Evolutionary conservation across 2,113 vertebrate species (phyloP), one percentile per base, ranked within the genome.

Genomic region (Cebus imitator): DNA sequence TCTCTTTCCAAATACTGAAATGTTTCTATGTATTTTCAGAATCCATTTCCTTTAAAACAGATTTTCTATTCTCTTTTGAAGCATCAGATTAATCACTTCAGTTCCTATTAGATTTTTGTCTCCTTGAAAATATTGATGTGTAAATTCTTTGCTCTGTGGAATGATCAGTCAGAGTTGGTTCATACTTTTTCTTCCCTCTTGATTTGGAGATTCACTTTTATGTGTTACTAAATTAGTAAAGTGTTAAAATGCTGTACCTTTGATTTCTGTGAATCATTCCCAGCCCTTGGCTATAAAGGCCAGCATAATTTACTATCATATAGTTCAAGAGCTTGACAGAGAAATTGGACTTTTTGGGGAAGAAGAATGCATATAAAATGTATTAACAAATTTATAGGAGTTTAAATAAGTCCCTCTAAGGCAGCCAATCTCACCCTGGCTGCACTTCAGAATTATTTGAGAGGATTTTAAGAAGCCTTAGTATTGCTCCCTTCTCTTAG

Each of bases 211-310:
- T 81, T 91, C 75, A 90, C 45, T 97, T 91, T 95, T 97, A 96
- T 95, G 79, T 93, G 72, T 84, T 96, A 90, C 35, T 92, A 78
- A 95, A 91, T 97, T 97, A 94, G 78, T 91, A 70, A 90, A 58
- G 43, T 82, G 32, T 96, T 95, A 84, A 88, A 92, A 86, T 35
- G 40, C 50, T 76, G 6, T 81, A 78, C 20, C 73, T 96, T 73
- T 95, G 73, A 76, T 87, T 97, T 96, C 48, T 92, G 58, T 94
- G 87, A 94, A 48, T 87, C 66, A 88, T 79, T 17, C 48, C 13
- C 17, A 85, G 13, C 37, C 66, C 3, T 61, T 95, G 81, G 72
- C 40, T 55, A 30, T 83, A 85, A 97, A 96, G 43, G 57, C 14
- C 72, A 94, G 35, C 7, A 43, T 88, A 92, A 95, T 92, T 96